These are phyloP conservation scores for Azemiops feae DNA, from an alignment of 2,113 vertebrate species.

Conservation along the genomic window DNA sequence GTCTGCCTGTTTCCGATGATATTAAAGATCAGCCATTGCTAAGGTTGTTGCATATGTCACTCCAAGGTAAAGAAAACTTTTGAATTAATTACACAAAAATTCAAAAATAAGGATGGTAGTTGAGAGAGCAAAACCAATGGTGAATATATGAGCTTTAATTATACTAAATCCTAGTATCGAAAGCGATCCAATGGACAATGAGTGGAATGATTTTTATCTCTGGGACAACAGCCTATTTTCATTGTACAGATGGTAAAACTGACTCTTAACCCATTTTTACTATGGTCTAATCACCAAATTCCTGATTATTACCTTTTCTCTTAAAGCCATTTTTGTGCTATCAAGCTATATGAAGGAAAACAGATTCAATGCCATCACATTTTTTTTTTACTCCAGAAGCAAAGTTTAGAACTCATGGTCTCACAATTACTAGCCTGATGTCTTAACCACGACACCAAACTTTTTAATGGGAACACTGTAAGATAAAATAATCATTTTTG, in stretches of 20 bases:
- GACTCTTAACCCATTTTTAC: neutral
- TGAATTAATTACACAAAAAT: neutral
- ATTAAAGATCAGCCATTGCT: neutral
- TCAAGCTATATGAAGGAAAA: neutral
- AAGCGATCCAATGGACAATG: neutral
- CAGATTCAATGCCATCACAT: neutral
- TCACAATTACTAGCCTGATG: neutral
- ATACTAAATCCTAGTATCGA: neutral
- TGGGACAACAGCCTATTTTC: neutral
- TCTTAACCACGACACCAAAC: neutral
- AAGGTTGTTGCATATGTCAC: neutral
- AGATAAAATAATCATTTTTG: neutral
- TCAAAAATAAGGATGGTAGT: neutral
- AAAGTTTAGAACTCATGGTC: neutral
- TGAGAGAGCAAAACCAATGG: neutral
- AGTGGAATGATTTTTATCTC: neutral
- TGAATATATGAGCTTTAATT: neutral
- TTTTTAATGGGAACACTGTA: neutral
- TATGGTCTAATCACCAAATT: neutral
- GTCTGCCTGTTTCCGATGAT: neutral
- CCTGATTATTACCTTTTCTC: neutral
- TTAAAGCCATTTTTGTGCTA: neutral
- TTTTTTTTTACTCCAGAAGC: neutral
- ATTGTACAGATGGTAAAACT: neutral
- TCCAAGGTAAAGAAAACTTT: neutral